Evolutionary conservation across 2,113 vertebrate species (phyloP), one percentile per base, ranked within the genome.

Genomic region (Oncorhynchus nerka): DNA sequence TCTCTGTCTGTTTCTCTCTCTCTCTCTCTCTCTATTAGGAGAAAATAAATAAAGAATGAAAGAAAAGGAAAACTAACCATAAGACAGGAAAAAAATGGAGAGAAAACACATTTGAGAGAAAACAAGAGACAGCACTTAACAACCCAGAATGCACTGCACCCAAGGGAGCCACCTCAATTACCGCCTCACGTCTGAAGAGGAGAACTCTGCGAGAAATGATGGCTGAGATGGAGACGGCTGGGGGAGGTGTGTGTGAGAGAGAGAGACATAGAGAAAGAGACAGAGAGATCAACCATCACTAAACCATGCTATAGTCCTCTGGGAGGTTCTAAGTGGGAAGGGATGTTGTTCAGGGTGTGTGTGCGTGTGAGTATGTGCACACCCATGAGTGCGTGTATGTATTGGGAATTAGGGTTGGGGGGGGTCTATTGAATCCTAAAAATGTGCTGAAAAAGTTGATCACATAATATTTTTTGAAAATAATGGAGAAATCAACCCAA

Each of bases 71-170:
- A 85, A 82, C 83, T 85, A 90, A 90, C 89, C 89, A 90, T 90
- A 16, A 51, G 49, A 51, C 9, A 51, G 49, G 13, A 51, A 16
- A 16, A 16, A 92, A 91, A 91, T 91, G 88, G 90, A 91, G 93
- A 92, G 91, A 92, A 90, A 93, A 88, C 82, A 89, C 87, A 88
- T 91, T 89, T 86, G 85, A 88, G 85, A 82, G 78, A 87, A 81
- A 92, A 91, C 84, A 92, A 92, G 90, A 91, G 94, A 94, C 91
- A 94, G 92, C 94, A 94, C 95, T 95, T 95, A 95, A 90, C 94
- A 84, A 93, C 91, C 83, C 92, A 95, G 92, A 92, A 93, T 95
- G 94, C 92, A 92, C 91, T 85, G 80, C 83, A 91, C 95, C 94
- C 87, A 64, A 79, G 95, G 94, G 95, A 95, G 86, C 86, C 89